Evolutionary conservation across 2,113 vertebrate species (phyloP).

Genomic region (Nestor notabilis): DNA sequence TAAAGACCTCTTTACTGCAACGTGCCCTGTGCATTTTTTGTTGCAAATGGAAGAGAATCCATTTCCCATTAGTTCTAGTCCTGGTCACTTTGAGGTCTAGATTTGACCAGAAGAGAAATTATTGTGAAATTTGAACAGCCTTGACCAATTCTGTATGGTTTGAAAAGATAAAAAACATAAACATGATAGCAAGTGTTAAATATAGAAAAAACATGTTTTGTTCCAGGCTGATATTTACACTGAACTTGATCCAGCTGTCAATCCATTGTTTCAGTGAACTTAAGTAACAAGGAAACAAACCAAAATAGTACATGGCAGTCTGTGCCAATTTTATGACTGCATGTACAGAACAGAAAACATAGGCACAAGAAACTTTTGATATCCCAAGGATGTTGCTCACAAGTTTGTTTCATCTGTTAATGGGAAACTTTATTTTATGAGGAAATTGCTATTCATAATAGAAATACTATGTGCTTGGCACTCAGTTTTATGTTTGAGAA

Average conservation of each 20-base stretch:
- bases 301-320: fast-evolving
- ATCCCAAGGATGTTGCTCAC: neutral
- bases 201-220: neutral
- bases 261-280: neutral
- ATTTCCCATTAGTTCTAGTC: neutral
- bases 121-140: neutral
- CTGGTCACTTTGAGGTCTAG: neutral
- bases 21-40: neutral
- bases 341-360: neutral
- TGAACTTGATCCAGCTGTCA: neutral
- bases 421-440: neutral
- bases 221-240: neutral
- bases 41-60: neutral
- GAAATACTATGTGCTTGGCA: neutral
- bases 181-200: neutral
- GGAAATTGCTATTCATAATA: neutral
- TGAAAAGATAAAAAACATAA: neutral
- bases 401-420: neutral
- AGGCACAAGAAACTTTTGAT: neutral
- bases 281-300: neutral
- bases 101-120: neutral
- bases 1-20: neutral
- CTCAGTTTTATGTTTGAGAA: neutral
- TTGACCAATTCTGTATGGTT: neutral
- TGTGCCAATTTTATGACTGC: neutral